phyloP scores from a whole-genome alignment of 2,888 invertebrate genomes.

The Acanthosepion esculentum region DNA sequence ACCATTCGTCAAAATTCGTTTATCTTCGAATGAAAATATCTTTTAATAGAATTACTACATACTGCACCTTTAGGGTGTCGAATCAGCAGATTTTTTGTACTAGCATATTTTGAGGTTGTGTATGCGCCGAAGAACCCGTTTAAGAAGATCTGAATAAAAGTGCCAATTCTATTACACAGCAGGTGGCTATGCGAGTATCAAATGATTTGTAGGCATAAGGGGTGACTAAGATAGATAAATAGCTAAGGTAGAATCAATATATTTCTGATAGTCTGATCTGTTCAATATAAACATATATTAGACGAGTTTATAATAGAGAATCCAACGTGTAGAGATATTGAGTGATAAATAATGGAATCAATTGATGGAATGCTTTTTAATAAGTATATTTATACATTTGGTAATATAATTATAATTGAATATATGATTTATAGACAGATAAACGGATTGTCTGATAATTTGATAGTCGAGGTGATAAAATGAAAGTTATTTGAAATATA shows the following conservation, averaged over 20 bases:
- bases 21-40: neutral
- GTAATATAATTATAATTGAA: too few species aligned
- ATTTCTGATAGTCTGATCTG: neutral
- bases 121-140: neutral
- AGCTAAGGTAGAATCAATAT: neutral
- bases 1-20: neutral
- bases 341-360: too few species aligned
- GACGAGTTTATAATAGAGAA: too few species aligned
- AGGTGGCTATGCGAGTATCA: neutral
- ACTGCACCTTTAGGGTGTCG: neutral
- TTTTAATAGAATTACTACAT: neutral
- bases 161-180: neutral
- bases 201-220: neutral
- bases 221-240: neutral
- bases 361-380: too few species aligned
- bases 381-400: too few species aligned
- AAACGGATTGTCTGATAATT: too few species aligned
- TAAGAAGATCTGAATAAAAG: neutral
- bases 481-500: too few species aligned
- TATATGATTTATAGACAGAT: too few species aligned
- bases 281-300: neutral
- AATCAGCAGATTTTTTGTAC: neutral
- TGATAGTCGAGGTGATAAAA: too few species aligned
- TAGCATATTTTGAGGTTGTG: neutral
- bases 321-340: too few species aligned